Evolutionary conservation across 2,888 invertebrate genomes (phyloP).

Genomic region (Ormyrus nitidulus): DNA sequence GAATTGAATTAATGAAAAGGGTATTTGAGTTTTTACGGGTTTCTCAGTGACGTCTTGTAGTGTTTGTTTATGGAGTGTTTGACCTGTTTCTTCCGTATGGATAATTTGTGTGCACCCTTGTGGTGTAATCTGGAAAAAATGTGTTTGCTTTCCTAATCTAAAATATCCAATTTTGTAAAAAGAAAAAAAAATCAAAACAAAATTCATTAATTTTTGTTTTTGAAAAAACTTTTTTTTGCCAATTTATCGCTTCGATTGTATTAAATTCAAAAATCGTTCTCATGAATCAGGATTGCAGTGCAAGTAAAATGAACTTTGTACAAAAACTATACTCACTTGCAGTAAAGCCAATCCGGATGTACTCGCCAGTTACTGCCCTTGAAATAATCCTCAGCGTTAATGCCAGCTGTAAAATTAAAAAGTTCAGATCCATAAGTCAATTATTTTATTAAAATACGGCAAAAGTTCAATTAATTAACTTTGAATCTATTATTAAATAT

Average conservation of each 20-base stretch:
- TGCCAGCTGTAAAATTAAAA: constrained; percentile 65
- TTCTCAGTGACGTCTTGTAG: constrained; percentile 55
- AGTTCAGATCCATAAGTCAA: no score
- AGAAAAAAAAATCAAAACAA: constrained; percentile 14
- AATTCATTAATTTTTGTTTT: background rate
- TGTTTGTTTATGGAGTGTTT: constrained; percentile 57
- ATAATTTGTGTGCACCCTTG: constrained; percentile 53
- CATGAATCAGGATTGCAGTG: constrained; percentile 21
- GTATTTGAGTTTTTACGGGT: constrained; percentile 53
- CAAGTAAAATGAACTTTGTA: constrained; percentile 2
- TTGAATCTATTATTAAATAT: no score
- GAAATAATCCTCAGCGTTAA: constrained; percentile 83
- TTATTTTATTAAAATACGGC: no score
- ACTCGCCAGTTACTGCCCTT: constrained; percentile 88
- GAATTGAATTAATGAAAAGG: constrained; percentile 39
- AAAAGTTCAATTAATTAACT: no score
- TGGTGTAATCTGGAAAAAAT: constrained; percentile 53
- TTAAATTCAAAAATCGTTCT: no score
- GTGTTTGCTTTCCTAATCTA: constrained; percentile 40
- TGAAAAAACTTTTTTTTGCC: no score
- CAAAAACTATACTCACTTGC: constrained; percentile 69
- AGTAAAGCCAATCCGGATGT: constrained; percentile 88
- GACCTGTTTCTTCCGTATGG: constrained; percentile 53
- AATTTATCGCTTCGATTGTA: no score
- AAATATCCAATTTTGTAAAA: constrained; percentile 31